These are phyloP conservation scores for Anhinga rufa DNA, from an alignment of 2,113 vertebrate species.

Conservation along the genomic window DNA sequence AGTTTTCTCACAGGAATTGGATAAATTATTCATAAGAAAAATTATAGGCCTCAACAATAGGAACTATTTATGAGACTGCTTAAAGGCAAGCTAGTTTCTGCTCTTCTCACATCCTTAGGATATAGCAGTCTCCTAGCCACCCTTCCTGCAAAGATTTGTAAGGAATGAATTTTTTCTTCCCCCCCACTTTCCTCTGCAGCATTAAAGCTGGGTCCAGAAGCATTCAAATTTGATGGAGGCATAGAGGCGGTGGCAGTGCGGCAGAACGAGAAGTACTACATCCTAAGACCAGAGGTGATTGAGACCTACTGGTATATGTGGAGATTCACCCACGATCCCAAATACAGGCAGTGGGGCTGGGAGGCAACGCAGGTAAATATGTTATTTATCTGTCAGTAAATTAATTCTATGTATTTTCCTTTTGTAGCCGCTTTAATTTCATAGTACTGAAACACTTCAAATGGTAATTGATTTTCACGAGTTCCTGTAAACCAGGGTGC, in stretches of 20 bases:
- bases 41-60: neutral
- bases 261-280: constrained; percentile 98
- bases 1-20: neutral
- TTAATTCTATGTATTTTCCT: neutral
- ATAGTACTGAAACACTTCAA: neutral
- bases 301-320: constrained; percentile 99
- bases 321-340: constrained; percentile 97
- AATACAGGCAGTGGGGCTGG: constrained; percentile 98
- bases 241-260: constrained; percentile 93
- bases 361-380: constrained; percentile 89
- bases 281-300: constrained; percentile 95
- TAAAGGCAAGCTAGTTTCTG: neutral
- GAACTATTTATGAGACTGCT: constrained; percentile 22
- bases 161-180: neutral
- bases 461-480: neutral
- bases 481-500: neutral
- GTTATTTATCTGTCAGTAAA: neutral
- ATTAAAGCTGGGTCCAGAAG: constrained; percentile 94
- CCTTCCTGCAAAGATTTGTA: neutral
- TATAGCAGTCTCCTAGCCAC: neutral
- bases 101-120: neutral
- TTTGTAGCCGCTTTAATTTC: neutral
- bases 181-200: constrained; percentile 67
- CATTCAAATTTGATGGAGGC: constrained; percentile 97
- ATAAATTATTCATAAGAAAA: constrained; percentile 42